Evolutionary conservation across 2,888 invertebrate species (phyloP), one percentile per base, ranked within the genome.

Genomic region (Spisula subtruncata): DNA sequence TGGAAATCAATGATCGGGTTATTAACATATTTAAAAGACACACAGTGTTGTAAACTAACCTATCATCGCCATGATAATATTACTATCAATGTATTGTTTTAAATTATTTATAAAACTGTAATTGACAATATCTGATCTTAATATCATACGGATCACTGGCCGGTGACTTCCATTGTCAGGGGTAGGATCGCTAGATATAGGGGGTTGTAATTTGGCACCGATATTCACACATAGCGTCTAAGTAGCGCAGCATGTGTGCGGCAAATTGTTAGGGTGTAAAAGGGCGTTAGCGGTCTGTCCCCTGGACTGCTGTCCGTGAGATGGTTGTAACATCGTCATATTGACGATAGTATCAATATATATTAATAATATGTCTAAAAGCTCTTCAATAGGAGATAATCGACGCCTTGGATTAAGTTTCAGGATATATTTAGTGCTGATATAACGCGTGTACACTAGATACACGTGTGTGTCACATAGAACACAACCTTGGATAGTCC

Each of bases 71-170:
- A 66, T 81, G 54, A 85, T 85, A 81, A 84, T 85, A 85, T 85
- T 81, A 85, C 71, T 25, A 8, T 10, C 4, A 60, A n/a, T 25
- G 41, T 35, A 81, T 85, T 84, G 84, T 85, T 41, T 81, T 56
- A 71, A 75, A 18, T 32, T 71, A 56, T 89, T 86, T 89, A 83
- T 89, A 89, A 86, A 83, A 60, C 79, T 60, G 56, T 86, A 82
- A 86, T 79, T 89, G 86, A 89, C 86, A 84, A 29, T 89, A 89
- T 89, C 86, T 51, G 89, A 86, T 86, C 82, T 29, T 25, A n/a
- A 75, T 54, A 80, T 86, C 32, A 14, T 12, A 86, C 85, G 89
- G 89, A 48, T 89, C 89, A 82, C 51, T 66, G 46, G 48, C n/a
- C 48, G 79, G 20, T 41, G 86, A 46, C 85, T 71, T 41, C 18